Evolutionary conservation across 2,888 invertebrate species (phyloP), one percentile per base, ranked within the genome.

Genomic region (Graphium colonna): DNA sequence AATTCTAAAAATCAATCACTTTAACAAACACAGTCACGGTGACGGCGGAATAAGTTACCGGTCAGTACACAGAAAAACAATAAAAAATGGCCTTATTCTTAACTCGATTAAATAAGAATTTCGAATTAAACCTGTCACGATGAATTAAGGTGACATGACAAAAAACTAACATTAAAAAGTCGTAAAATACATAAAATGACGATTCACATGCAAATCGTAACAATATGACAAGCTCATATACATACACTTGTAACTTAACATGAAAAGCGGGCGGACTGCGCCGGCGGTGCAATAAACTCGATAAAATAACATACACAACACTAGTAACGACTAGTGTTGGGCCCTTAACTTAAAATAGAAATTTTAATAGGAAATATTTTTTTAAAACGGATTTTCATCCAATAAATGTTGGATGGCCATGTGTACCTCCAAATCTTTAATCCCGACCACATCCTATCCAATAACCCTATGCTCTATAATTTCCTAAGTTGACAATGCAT

Each of bases 161-260:
- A 18, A 17, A 36, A 17, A 5, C 39, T 1, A 7, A 33, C 33
- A 36, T 42, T 36, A 43, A 50, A 42, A 50, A 43, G 15, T 12
- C 33, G 21, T 50, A 50, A 43, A 43, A 15, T 16, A 18, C 43
- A 15, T 43, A 36, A 50, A 33, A 43, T 15, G n/a, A 31, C 36
- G 50, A 42, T 50, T 50, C 36, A 42, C 15, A 50, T 50, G 50
- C 18, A 50, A 50, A 50, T 43, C 13, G 18, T 43, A 43, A 50
- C 42, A 50, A 50, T 50, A 50, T 33, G 18, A 50, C 43, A 15
- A 50, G 36, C 41, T 36, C 17, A 50, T 50, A 50, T 43, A 50
- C 33, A 42, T 48, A 41, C 28, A 47, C 39, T 39, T 7, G 48
- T 45, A n/a, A 48, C 31, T 41, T 48, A 38, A 48, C 40, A 40